Evolutionary conservation across 2,113 vertebrate species (phyloP), one percentile per base, ranked within the genome.

Genomic region (Dasyprocta punctata): DNA sequence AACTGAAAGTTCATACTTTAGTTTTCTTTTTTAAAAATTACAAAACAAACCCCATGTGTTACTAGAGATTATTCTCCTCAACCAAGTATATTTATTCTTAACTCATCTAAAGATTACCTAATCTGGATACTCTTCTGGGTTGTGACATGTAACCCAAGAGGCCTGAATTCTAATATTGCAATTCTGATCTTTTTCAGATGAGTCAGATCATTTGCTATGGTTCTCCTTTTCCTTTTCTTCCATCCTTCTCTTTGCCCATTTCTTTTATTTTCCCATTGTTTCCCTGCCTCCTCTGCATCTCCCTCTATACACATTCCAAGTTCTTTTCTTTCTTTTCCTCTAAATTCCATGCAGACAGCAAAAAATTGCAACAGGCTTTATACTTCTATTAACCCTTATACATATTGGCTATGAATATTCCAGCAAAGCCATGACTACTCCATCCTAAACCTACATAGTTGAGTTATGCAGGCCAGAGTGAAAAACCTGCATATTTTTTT

Each of bases 1-100:
- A 90, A 86, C 3, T 54, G 41, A 90, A 90, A 73, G 41, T 30
- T 24, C 2, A 8, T 41, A n/a, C 0, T 38, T 8, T 69, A 69
- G 71, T 93, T 89, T 84, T 52, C 36, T 94, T 73, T 92, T 67
- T 13, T 38, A 78, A 86, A 90, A 26, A 56, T 81, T 78, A 38
- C 54, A 61, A 93, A 30, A 44, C 33, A 89, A 58, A 93, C 12
- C 47, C 22, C 61, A 81, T 24, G 36, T 33, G 7, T 91, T 81
- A 54, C 4, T 69, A 60, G 47, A 94, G 61, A 52, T 49, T 36
- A 1, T 33, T 52, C 6, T 69, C 44, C 19, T 89, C 52, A 73
- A 52, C 7, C n/a, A 58, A 56, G 20, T n/a, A 47, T 81, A 67
- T 33, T 86, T 61, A 84, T 26, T 38, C 33, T 95, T 90, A 90